A percentile compares a stretch with the other conserved stretches of the same genome.
These are phyloP conservation scores for Nerophis lumbriciformis DNA, from an alignment of 2,113 vertebrate genomes.

Conservation along the genomic window DNA sequence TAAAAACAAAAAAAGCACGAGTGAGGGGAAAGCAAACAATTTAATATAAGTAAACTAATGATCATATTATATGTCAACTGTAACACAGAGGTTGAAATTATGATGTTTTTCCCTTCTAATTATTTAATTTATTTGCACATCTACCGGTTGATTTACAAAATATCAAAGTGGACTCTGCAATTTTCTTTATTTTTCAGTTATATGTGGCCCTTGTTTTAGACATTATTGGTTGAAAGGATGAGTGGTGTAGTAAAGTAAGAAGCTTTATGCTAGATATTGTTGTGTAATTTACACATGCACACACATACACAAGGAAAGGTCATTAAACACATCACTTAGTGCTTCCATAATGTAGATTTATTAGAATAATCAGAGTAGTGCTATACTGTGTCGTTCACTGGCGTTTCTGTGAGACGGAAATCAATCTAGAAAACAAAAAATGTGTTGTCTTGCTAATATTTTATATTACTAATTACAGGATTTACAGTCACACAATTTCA, in stretches of 20 bases:
- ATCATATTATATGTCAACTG: too few relatives aligned
- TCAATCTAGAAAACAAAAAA: constrained; percentile 55
- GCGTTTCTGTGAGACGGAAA: constrained; percentile 50
- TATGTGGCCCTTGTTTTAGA: too few relatives aligned
- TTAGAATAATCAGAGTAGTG: constrained; percentile 72
- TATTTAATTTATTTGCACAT: too few relatives aligned
- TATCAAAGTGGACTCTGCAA: too few relatives aligned
- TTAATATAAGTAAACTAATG: too few relatives aligned
- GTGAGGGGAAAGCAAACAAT: too few relatives aligned
- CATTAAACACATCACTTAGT: constrained; percentile 26
- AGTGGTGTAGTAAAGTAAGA: neutral
- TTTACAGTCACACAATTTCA: constrained; percentile 64
- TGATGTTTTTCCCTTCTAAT: too few relatives aligned
- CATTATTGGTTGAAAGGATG: neutral
- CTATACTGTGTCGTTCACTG: constrained; percentile 64
- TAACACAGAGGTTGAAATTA: too few relatives aligned
- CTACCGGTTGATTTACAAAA: too few relatives aligned
- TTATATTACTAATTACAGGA: constrained; percentile 76
- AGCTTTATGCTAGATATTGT: neutral
- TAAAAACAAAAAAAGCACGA: too few relatives aligned
- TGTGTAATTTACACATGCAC: neutral
- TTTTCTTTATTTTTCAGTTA: too few relatives aligned
- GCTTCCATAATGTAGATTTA: constrained; percentile 70
- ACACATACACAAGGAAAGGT: constrained; percentile 43
- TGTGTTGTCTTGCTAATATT: constrained; percentile 60